These are phyloP conservation scores for Cinclus cinclus DNA, from an alignment of 2,113 vertebrate species.

Conservation along the genomic window DNA sequence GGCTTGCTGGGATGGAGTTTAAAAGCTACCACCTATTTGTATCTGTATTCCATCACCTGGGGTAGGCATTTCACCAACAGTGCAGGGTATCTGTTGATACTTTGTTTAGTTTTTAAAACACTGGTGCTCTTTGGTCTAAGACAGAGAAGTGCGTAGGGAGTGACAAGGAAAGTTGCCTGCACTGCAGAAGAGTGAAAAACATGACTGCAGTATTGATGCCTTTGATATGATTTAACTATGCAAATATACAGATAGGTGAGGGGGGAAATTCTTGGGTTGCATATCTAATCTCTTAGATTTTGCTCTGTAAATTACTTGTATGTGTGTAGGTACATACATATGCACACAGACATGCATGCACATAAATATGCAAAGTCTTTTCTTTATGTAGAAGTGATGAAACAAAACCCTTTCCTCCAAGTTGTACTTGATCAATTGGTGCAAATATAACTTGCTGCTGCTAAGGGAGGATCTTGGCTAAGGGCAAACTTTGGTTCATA, in stretches of 20 bases:
- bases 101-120: slow-evolving; percentile 1
- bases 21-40: slow-evolving; percentile 54
- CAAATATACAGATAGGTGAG: slow-evolving; percentile 48
- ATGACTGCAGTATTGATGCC: slow-evolving; percentile 38
- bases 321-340: slow-evolving; percentile 17
- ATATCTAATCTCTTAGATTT: slow-evolving; percentile 1
- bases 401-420: slow-evolving; percentile 47
- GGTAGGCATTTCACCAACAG: slow-evolving; percentile 51
- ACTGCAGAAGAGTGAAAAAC: slow-evolving; percentile 1
- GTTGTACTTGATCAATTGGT: slow-evolving; percentile 13
- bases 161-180: slow-evolving; percentile 2
- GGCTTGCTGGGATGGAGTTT: not conserved
- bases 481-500: not conserved
- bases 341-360: slow-evolving; percentile 19
- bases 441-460: slow-evolving; percentile 35
- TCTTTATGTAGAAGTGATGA: slow-evolving; percentile 35
- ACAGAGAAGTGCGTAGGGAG: not conserved
- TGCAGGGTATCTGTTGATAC: not conserved
- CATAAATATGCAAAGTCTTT: slow-evolving; percentile 46
- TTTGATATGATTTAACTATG: slow-evolving; percentile 47
- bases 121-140: slow-evolving; percentile 49
- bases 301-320: not conserved
- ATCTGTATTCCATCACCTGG: slow-evolving; percentile 16
- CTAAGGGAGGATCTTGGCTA: slow-evolving; percentile 20
- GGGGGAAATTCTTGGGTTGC: slow-evolving; percentile 2